phyloP scores from a whole-genome alignment of 2,113 vertebrate species.

The Galemys pyrenaicus region DNA sequence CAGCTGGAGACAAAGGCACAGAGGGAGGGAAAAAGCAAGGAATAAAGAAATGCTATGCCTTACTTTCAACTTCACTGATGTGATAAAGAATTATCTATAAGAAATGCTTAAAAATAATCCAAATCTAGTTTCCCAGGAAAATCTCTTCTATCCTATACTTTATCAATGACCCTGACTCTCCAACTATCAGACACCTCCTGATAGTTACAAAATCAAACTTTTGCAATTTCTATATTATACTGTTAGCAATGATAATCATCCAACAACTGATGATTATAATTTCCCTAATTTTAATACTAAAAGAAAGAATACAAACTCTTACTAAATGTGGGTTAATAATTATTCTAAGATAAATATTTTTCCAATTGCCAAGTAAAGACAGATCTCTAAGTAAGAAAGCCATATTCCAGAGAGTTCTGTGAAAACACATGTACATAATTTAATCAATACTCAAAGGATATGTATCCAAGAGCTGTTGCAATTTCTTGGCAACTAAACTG shows the following conservation, averaged over 20 bases:
- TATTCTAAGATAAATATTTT: slow-evolving; percentile 28
- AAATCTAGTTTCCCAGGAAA: background rate
- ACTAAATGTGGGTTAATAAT: slow-evolving; percentile 30
- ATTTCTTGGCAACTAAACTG: background rate
- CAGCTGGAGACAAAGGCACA: background rate
- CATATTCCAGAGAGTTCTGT: background rate
- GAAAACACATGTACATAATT: background rate
- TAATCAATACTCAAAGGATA: slow-evolving; percentile 5
- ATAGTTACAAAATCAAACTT: background rate
- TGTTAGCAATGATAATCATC: background rate
- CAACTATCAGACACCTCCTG: background rate
- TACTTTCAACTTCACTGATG: background rate
- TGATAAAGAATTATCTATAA: background rate
- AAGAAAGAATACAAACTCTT: slow-evolving; percentile 21
- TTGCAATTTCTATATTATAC: background rate
- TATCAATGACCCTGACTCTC: background rate
- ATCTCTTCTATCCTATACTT: slow-evolving; percentile 43
- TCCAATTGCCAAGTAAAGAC: background rate
- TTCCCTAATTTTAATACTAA: slow-evolving; percentile 28
- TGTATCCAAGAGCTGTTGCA: background rate
- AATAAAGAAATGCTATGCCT: background rate
- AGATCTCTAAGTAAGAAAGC: background rate
- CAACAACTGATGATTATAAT: background rate
- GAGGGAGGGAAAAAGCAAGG: background rate
- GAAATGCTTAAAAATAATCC: background rate